Evolutionary conservation across 2,797 vertebrate genomes (phyloP).

Genomic region (Microctenopoma steveboyesi): DNA sequence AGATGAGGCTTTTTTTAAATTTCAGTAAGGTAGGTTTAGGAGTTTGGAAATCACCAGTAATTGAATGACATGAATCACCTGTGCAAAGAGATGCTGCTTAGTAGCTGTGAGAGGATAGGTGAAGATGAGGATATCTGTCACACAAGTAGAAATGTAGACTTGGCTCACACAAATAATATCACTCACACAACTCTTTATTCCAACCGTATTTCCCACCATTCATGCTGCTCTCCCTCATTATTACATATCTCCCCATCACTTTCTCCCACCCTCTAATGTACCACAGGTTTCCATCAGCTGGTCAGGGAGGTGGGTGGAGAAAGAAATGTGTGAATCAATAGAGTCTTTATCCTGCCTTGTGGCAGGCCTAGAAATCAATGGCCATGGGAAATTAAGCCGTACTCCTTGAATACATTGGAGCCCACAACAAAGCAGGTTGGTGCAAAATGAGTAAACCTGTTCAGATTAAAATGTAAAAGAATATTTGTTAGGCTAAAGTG

Average conservation of each 20-base stretch:
- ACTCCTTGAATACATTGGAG: conserved; percentile 63
- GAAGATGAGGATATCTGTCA: too few species aligned
- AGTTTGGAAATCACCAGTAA: background rate
- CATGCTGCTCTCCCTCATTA: background rate
- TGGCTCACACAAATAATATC: conserved; percentile 2
- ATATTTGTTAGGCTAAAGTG: conserved; percentile 38
- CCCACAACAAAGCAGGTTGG: conserved; percentile 45
- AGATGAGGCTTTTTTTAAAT: background rate
- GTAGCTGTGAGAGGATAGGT: background rate
- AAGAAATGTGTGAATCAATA: conserved; percentile 71
- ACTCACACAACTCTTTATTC: conserved; percentile 15
- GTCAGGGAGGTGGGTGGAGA: conserved; percentile 46
- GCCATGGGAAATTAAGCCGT: conserved; percentile 75
- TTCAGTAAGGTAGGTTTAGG: background rate
- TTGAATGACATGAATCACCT: background rate
- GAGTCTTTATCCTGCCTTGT: conserved; percentile 65
- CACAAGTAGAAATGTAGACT: too few species aligned
- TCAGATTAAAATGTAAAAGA: conserved; percentile 63
- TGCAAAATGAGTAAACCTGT: conserved; percentile 49
- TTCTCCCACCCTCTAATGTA: conserved; percentile 14
- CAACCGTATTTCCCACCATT: conserved; percentile 14
- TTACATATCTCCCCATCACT: conserved; percentile 8
- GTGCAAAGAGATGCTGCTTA: background rate
- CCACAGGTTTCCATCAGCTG: conserved; percentile 51
- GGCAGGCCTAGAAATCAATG: conserved; percentile 73